These are phyloP conservation scores for Bradypodion pumilum DNA, from an alignment of 2,797 vertebrate species.

Conservation along the genomic window DNA sequence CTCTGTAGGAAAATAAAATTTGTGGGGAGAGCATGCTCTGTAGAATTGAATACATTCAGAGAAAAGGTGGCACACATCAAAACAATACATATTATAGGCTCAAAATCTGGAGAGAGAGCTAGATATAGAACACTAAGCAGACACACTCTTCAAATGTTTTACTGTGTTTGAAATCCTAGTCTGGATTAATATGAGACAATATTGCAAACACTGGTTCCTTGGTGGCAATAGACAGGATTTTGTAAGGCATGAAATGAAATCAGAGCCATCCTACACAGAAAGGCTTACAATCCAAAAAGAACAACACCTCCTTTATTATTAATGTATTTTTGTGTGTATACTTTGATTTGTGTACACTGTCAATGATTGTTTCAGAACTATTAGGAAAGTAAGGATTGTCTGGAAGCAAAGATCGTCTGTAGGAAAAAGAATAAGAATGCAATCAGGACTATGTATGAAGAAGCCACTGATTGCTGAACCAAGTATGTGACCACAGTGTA, in stretches of 20 bases:
- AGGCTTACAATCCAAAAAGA: not conserved
- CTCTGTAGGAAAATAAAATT: not conserved
- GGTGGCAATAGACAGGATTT: not conserved
- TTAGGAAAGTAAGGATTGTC: not conserved
- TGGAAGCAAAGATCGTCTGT: not conserved
- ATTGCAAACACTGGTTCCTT: not conserved
- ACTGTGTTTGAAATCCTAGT: not conserved
- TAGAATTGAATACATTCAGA: not conserved
- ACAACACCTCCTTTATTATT: not conserved
- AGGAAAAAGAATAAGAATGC: not conserved
- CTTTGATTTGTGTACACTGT: not conserved
- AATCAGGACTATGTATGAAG: not conserved
- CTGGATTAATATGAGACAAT: not conserved
- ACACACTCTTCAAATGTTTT: not conserved
- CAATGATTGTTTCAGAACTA: conserved; percentile 5
- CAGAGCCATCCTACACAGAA: not conserved
- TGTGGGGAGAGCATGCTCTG: not conserved
- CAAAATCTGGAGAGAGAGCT: not conserved
- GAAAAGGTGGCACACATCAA: not conserved
- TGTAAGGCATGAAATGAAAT: not conserved
- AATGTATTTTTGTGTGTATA: not conserved
- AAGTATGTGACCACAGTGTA: not conserved
- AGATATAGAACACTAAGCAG: not conserved
- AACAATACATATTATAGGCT: not conserved
- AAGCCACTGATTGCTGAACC: not conserved